Evolutionary conservation across 2,113 vertebrate species (phyloP).

Genomic region (Eonycteris spelaea): DNA sequence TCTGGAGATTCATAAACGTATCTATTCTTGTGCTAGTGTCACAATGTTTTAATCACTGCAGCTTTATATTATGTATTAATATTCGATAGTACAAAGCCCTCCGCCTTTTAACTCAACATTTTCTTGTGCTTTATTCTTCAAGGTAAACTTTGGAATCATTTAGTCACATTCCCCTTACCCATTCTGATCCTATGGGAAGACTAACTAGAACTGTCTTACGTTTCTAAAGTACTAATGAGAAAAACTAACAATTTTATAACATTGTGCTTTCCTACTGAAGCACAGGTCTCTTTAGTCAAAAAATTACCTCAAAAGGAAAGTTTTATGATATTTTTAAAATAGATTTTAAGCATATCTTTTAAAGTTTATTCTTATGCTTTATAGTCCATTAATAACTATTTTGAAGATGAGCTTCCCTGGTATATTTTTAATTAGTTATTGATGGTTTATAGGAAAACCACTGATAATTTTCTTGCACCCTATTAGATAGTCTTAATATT

Average conservation of each 20-base stretch:
- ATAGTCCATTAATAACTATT: background rate
- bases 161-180: background rate
- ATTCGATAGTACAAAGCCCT: background rate
- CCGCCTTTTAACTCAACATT: background rate
- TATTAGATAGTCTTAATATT: background rate
- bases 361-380: background rate
- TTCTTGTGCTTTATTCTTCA: conserved; percentile 36
- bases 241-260: background rate
- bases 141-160: conserved; percentile 20
- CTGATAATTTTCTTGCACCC: background rate
- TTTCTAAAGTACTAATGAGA: background rate
- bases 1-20: background rate
- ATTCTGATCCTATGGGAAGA: background rate
- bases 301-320: background rate
- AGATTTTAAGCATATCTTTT: background rate
- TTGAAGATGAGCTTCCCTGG: background rate
- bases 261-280: background rate
- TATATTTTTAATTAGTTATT: background rate
- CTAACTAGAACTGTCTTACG: background rate
- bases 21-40: background rate
- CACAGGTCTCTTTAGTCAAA: background rate
- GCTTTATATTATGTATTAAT: background rate
- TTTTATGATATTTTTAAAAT: background rate
- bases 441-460: background rate
- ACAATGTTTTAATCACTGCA: background rate